Conservation (phyloP, 2,113 vertebrate genomes). For the Lanius ludovicianus region DNA sequence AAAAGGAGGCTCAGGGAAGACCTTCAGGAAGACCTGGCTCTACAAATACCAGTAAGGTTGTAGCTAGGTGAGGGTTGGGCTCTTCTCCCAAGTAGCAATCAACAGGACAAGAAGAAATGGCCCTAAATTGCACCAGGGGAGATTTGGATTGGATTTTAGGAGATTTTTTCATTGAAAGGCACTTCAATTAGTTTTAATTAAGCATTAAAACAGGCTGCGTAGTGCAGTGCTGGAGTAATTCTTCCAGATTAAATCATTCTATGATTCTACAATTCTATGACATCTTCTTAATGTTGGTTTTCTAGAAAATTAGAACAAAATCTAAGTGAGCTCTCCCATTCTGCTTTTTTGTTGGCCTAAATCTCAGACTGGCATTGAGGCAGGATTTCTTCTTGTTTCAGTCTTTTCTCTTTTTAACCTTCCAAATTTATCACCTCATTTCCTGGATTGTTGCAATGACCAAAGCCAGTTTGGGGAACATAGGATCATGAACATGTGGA, state of each 20-base stretch:
- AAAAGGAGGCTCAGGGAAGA: background rate
- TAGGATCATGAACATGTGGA: background rate
- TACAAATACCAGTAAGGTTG: background rate
- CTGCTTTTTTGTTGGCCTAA: background rate
- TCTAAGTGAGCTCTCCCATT: background rate
- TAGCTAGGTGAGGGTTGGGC: fast-evolving
- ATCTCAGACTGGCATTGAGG: background rate
- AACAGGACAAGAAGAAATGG: background rate
- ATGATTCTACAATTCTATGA: background rate
- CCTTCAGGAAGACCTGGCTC: background rate
- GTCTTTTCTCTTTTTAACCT: background rate
- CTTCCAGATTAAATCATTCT: background rate
- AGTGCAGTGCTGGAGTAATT: background rate
- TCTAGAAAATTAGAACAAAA: background rate
- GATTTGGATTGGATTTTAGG: background rate
- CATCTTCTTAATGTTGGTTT: background rate
- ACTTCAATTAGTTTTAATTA: background rate
- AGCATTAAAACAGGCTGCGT: background rate
- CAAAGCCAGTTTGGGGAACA: background rate
- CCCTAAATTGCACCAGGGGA: background rate
- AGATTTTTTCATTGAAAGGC: background rate
- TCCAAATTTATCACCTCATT: background rate
- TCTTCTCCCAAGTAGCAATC: background rate
- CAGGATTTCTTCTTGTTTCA: background rate
- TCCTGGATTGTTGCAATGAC: background rate